Conservation (phyloP, 2,888 invertebrate genomes). For the Lacanobia oleracea region DNA sequence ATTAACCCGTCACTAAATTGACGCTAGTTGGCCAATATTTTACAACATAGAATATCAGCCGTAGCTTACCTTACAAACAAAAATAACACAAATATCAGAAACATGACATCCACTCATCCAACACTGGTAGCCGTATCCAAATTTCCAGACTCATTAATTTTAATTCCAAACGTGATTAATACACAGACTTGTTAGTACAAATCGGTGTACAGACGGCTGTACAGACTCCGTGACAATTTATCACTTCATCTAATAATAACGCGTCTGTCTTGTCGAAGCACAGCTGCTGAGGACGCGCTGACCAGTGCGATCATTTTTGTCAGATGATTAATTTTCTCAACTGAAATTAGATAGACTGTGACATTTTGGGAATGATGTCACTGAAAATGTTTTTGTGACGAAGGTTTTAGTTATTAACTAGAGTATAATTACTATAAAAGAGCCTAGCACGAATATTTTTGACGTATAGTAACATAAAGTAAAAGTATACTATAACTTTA, state of each 20-base stretch:
- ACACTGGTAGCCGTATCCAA: conserved; percentile 37
- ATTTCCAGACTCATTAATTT: conserved; percentile 53
- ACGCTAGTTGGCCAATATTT: too few relatives aligned
- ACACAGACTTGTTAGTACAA: conserved; percentile 45
- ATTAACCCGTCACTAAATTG: too few relatives aligned
- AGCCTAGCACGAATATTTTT: too few relatives aligned
- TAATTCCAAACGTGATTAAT: conserved; percentile 60
- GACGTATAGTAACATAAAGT: too few relatives aligned
- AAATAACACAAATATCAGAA: too few relatives aligned
- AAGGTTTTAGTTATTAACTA: not conserved
- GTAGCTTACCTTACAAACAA: not conserved
- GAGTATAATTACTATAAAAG: too few relatives aligned
- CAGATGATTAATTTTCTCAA: conserved; percentile 50
- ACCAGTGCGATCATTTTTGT: conserved; percentile 61
- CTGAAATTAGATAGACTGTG: conserved; percentile 21
- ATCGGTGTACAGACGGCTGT: conserved; percentile 53
- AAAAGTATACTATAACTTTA: not conserved
- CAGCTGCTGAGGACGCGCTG: conserved; percentile 74
- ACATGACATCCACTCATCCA: not conserved
- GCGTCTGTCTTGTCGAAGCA: conserved; percentile 73
- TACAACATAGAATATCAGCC: not conserved
- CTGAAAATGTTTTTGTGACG: conserved; percentile 1
- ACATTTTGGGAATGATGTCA: conserved; percentile 4
- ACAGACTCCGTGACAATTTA: conserved; percentile 72
- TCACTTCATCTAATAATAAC: conserved; percentile 76